Evolutionary conservation across 2,113 vertebrate genomes (phyloP).

Genomic region (Recurvirostra avosetta): DNA sequence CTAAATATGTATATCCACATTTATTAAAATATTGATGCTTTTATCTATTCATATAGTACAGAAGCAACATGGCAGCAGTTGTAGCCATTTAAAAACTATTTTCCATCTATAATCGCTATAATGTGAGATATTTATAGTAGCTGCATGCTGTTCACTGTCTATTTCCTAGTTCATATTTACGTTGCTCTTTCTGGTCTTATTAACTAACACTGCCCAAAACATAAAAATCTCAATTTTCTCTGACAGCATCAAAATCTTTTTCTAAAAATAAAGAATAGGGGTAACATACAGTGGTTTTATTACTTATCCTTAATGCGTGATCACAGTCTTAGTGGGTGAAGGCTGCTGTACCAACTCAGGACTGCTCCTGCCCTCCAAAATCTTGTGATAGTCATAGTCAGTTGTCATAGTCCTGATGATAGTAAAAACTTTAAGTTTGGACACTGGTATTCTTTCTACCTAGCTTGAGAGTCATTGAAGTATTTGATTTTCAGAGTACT

Average conservation of each 20-base stretch:
- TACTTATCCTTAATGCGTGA: background rate
- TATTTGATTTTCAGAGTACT: background rate
- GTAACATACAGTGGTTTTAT: background rate
- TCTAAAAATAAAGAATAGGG: background rate
- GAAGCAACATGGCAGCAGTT: slow-evolving; percentile 4
- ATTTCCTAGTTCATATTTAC: background rate
- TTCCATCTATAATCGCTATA: background rate
- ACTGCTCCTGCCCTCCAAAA: background rate
- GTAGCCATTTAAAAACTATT: background rate
- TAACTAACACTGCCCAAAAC: background rate
- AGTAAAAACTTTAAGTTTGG: background rate
- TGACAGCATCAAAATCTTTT: background rate
- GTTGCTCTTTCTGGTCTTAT: background rate
- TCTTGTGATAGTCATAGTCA: background rate
- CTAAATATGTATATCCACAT: slow-evolving; percentile 20
- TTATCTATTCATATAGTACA: background rate
- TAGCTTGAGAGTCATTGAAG: background rate
- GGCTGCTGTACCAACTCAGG: background rate
- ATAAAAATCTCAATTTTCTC: background rate
- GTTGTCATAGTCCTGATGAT: background rate
- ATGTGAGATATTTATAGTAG: background rate
- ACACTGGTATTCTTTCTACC: background rate
- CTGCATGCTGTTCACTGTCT: background rate
- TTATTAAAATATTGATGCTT: slow-evolving; percentile 36
- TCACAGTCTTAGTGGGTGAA: background rate